A percentile compares a stretch with the other conserved stretches of the same genome.
These are phyloP conservation scores for Liodrosophila aerea DNA, from an alignment of 2,888 invertebrate genomes.

Conservation along the genomic window DNA sequence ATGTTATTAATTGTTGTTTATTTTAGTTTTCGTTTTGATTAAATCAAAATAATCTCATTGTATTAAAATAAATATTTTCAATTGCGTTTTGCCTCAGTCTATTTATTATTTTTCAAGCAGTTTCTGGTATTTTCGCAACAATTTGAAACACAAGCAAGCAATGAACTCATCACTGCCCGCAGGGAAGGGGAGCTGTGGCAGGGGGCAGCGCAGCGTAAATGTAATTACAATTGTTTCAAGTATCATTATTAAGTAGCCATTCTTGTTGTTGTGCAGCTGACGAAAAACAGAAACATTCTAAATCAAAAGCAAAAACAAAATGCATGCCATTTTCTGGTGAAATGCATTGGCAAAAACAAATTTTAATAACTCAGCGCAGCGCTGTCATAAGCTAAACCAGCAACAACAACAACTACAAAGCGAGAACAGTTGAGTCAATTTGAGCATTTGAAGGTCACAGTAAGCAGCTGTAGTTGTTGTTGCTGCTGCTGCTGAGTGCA, in stretches of 20 bases:
- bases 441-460: slow-evolving; percentile 61
- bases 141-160: slow-evolving; percentile 8
- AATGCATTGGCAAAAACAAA: slow-evolving; percentile 57
- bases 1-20: background rate
- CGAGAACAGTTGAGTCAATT: slow-evolving; percentile 59
- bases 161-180: too few species aligned
- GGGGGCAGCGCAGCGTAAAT: slow-evolving; percentile 1
- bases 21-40: too few species aligned
- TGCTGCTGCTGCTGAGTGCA: slow-evolving; percentile 47
- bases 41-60: background rate
- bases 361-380: slow-evolving; percentile 58
- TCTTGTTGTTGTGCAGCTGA: slow-evolving; percentile 35
- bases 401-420: slow-evolving; percentile 22
- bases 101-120: background rate
- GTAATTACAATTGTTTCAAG: slow-evolving; percentile 37
- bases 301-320: slow-evolving; percentile 12
- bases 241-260: slow-evolving; percentile 19
- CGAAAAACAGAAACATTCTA: slow-evolving; percentile 51
- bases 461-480: slow-evolving; percentile 11
- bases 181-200: too few species aligned
- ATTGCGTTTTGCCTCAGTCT: background rate
- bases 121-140: slow-evolving; percentile 8
- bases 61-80: background rate
- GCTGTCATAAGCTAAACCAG: slow-evolving; percentile 42
- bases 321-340: slow-evolving; percentile 18